phyloP scores from a whole-genome alignment of 2,113 vertebrate genomes.

The Equus przewalskii region DNA sequence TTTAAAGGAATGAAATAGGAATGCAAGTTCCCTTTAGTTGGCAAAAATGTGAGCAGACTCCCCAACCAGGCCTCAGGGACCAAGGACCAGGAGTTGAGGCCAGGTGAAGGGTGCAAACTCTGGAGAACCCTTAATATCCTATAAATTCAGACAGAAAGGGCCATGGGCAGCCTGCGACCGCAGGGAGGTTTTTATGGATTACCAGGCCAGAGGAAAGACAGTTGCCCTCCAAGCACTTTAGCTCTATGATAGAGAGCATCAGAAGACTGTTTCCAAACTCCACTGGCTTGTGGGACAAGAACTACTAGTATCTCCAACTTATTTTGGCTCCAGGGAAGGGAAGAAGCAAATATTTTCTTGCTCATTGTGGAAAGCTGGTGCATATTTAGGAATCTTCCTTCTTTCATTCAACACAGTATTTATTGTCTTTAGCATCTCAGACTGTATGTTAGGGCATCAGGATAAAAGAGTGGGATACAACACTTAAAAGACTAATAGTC shows the following conservation, averaged over 20 bases:
- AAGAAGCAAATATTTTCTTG: not conserved
- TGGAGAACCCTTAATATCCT: not conserved
- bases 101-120: not conserved
- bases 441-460: not conserved
- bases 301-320: not conserved
- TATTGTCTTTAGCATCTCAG: not conserved
- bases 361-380: not conserved
- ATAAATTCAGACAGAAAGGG: not conserved
- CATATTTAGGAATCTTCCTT: not conserved
- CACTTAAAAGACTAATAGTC: not conserved
- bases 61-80: not conserved
- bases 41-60: not conserved
- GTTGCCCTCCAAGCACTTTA: not conserved
- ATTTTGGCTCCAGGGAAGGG: not conserved
- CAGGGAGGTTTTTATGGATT: not conserved
- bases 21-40: not conserved
- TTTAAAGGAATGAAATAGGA: not conserved
- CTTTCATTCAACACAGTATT: not conserved
- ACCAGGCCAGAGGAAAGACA: not conserved
- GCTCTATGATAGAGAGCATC: not conserved
- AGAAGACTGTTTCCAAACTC: not conserved
- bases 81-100: not conserved
- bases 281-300: not conserved
- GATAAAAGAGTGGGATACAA: not conserved
- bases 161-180: not conserved